Conservation (phyloP, 2,888 invertebrate genomes). For the Geophilus truncorum region DNA sequence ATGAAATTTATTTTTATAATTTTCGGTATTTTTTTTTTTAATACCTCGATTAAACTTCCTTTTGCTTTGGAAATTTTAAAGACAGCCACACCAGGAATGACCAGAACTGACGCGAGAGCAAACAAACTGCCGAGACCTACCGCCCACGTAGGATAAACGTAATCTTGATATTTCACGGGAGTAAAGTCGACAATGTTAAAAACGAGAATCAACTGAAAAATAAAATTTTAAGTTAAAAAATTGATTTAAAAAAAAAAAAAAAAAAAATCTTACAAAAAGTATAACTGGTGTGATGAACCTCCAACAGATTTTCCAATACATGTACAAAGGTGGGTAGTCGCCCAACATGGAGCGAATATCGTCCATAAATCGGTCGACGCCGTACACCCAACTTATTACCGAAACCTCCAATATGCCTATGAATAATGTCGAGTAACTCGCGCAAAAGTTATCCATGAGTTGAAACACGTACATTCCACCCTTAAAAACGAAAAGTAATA, state of each 20-base stretch:
- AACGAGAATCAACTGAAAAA: constrained; percentile 62
- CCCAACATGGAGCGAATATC: constrained; percentile 57
- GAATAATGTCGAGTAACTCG: constrained; percentile 67
- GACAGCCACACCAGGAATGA: constrained; percentile 62
- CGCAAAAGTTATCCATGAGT: constrained; percentile 69
- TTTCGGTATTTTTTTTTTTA: too few species aligned
- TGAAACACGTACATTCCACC: constrained; percentile 70
- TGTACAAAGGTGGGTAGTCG: constrained; percentile 55
- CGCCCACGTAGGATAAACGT: constrained; percentile 66
- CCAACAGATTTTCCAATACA: constrained; percentile 71
- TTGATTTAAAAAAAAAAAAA: neutral
- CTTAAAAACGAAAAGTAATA: constrained; percentile 45
- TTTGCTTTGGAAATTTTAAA: constrained; percentile 47
- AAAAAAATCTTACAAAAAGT: constrained; percentile 58
- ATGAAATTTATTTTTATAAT: too few species aligned
- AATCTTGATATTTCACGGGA: constrained; percentile 60
- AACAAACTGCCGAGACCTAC: constrained; percentile 66
- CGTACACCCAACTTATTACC: constrained; percentile 65
- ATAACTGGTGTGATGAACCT: constrained; percentile 63
- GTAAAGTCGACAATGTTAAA: constrained; percentile 67
- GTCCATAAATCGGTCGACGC: constrained; percentile 53
- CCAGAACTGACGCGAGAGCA: constrained; percentile 62
- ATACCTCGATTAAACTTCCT: constrained; percentile 30
- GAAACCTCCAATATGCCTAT: constrained; percentile 64
- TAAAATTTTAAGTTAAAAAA: neutral